Evolutionary conservation across 2,113 vertebrate species (phyloP).

Genomic region (Centropristis striata): DNA sequence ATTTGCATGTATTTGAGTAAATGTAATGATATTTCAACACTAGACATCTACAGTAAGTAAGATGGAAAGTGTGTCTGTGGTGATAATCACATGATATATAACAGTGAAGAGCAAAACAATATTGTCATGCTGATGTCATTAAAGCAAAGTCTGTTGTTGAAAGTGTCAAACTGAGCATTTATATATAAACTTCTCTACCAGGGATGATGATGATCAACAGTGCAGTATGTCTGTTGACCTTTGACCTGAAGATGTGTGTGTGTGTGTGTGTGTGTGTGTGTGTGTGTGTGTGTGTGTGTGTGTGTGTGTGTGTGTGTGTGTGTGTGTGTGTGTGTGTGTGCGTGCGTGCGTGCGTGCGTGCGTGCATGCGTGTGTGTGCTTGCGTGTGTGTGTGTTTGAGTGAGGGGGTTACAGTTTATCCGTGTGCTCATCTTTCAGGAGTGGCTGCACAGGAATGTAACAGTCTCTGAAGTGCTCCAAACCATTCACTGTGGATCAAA

Average conservation of each 20-base stretch:
- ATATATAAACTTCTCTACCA: background rate
- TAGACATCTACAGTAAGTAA: background rate
- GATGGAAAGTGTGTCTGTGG: background rate
- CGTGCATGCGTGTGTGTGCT: slow-evolving; percentile 19
- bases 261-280: too few species aligned
- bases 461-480: slow-evolving; percentile 57
- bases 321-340: slow-evolving; percentile 18
- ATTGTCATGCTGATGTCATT: background rate
- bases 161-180: background rate
- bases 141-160: background rate
- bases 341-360: slow-evolving; percentile 26
- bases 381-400: slow-evolving; percentile 14
- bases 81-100: background rate
- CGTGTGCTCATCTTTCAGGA: slow-evolving; percentile 73
- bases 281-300: too few species aligned
- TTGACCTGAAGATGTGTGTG: too few species aligned
- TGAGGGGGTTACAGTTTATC: slow-evolving; percentile 46
- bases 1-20: background rate
- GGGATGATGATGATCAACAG: background rate
- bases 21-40: too few species aligned
- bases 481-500: slow-evolving; percentile 70
- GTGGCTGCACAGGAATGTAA: slow-evolving; percentile 75
- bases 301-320: slow-evolving; percentile 32
- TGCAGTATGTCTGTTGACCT: background rate
- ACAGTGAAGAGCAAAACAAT: background rate